Conservation (phyloP, 2,113 vertebrate genomes). For the Cyprinus carpio region DNA sequence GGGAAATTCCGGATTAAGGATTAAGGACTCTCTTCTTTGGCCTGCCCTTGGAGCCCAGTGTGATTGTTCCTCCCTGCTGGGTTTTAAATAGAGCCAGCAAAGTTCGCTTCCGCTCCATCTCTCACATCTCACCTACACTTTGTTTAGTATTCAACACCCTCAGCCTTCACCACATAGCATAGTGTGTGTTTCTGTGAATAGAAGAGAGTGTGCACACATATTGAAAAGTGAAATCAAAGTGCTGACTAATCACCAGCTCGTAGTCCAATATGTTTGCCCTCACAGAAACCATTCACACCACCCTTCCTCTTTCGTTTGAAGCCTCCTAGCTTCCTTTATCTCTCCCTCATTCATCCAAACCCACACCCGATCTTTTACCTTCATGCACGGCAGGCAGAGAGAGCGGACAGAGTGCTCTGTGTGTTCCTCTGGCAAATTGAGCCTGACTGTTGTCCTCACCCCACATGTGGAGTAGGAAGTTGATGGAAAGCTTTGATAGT, state of each 20-base stretch:
- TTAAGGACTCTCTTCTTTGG: slow-evolving; percentile 44
- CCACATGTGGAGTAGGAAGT: slow-evolving; percentile 44
- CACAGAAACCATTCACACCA: slow-evolving; percentile 17
- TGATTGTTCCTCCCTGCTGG: slow-evolving; percentile 57
- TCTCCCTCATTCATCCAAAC: slow-evolving; percentile 30
- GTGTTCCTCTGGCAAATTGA: slow-evolving; percentile 62
- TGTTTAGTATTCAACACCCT: slow-evolving; percentile 26
- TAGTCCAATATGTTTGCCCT: slow-evolving; percentile 21
- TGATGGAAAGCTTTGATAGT: slow-evolving; percentile 67
- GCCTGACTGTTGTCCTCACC: slow-evolving; percentile 63
- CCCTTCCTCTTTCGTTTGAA: slow-evolving; percentile 2
- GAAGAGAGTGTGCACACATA: neutral
- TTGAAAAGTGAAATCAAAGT: slow-evolving; percentile 28
- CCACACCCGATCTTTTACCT: slow-evolving; percentile 30
- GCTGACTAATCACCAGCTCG: slow-evolving; percentile 31
- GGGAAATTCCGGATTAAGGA: slow-evolving; percentile 52
- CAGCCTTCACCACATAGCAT: neutral
- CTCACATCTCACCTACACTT: neutral
- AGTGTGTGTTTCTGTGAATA: neutral
- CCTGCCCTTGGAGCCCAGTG: slow-evolving; percentile 53
- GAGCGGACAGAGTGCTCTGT: slow-evolving; percentile 55
- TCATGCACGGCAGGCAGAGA: slow-evolving; percentile 25
- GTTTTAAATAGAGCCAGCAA: slow-evolving; percentile 57
- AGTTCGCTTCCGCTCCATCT: slow-evolving; percentile 20
- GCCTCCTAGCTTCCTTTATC: slow-evolving; percentile 37